Percentiles rank a stretch among this genome's conserved stretches.
Conservation (phyloP, 2,888 invertebrate genomes). For the Meteorus colon region DNA sequence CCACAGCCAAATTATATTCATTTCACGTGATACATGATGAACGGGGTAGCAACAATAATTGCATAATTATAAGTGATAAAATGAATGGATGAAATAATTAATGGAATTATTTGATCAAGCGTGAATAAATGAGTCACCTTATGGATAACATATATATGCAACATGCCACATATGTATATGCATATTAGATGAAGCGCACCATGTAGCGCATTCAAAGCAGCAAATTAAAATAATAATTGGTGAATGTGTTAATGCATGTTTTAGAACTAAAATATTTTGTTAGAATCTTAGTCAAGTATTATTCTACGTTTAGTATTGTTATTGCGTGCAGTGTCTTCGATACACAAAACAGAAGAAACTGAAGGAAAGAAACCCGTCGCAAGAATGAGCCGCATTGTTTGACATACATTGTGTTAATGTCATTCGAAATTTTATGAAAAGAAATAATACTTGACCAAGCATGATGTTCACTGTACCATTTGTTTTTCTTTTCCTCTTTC, state of each 20-base stretch:
- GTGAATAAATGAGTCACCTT: conserved; percentile 21
- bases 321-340: background rate
- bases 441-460: conserved; percentile 71
- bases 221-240: conserved; percentile 66
- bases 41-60: conserved; percentile 9
- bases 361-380: conserved; percentile 29
- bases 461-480: conserved; percentile 66
- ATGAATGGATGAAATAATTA: conserved; percentile 14
- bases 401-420: conserved; percentile 8
- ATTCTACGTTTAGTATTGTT: conserved; percentile 44
- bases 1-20: conserved; percentile 37
- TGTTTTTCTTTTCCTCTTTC: conserved; percentile 47
- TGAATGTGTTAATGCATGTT: conserved; percentile 68
- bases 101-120: conserved; percentile 21
- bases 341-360: background rate
- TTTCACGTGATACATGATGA: conserved; percentile 38
- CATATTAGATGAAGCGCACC: conserved; percentile 33
- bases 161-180: conserved; percentile 28
- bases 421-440: conserved; percentile 20
- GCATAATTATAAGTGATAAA: conserved; percentile 23
- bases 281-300: conserved; percentile 71
- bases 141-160: conserved; percentile 32
- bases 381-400: conserved; percentile 36
- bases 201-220: conserved; percentile 71
- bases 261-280: conserved; percentile 66